Conservation (phyloP, 2,113 vertebrate genomes). For the Nerophis lumbriciformis region DNA sequence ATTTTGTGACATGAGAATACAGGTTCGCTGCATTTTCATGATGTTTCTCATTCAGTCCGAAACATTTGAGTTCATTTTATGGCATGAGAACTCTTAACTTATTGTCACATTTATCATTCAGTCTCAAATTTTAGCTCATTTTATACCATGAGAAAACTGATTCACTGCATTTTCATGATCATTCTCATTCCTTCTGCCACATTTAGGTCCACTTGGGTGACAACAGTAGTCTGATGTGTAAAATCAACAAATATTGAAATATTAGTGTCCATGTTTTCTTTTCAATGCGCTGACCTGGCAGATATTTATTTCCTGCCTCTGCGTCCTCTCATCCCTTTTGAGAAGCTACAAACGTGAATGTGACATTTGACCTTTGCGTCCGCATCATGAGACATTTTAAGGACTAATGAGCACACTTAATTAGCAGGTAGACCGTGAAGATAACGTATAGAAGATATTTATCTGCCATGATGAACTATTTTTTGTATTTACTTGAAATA, state of each 20-base stretch:
- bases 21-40: background rate
- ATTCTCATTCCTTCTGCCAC: no score
- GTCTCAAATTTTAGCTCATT: no score
- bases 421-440: constrained; percentile 29
- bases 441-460: constrained; percentile 59
- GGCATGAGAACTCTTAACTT: no score
- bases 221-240: background rate
- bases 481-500: constrained; percentile 80
- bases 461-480: constrained; percentile 70
- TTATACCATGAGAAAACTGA: no score
- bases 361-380: constrained; percentile 43
- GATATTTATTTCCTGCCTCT: constrained; percentile 22
- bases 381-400: constrained; percentile 47
- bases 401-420: background rate
- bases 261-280: constrained; percentile 31
- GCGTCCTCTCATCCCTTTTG: constrained; percentile 29
- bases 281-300: constrained; percentile 32
- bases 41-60: no score
- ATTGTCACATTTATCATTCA: no score
- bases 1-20: background rate
- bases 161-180: no score
- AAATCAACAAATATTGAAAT: constrained; percentile 13
- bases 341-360: constrained; percentile 31
- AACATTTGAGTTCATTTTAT: no score
- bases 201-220: background rate